A percentile compares a stretch with the other conserved stretches of the same genome.
These are phyloP conservation scores for Heliconius congener DNA, from an alignment of 1,140 invertebrate genomes.

Conservation along the genomic window DNA sequence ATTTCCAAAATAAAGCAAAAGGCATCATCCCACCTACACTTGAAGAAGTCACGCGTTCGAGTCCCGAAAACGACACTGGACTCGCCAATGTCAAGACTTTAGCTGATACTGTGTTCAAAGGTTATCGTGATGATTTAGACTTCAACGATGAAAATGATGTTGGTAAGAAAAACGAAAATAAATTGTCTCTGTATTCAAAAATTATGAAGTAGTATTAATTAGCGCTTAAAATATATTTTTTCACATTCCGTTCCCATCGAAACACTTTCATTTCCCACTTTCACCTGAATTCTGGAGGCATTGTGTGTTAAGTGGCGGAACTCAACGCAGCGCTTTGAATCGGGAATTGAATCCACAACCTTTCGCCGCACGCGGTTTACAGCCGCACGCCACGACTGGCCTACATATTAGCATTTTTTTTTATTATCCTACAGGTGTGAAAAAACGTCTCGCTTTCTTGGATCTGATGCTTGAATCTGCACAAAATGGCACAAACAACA, in stretches of 20 bases:
- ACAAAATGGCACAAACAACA: conserved; percentile 64
- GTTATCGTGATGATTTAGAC: conserved; percentile 86
- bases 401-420: not conserved
- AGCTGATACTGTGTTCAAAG: conserved; percentile 72
- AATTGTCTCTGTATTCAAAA: no score
- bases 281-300: no score
- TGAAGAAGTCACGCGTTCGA: conserved; percentile 46
- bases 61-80: conserved; percentile 46
- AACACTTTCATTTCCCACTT: no score
- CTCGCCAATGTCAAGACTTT: conserved; percentile 64
- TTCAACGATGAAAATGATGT: conserved; percentile 88
- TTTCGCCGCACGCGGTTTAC: no score
- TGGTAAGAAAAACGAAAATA: conserved; percentile 68
- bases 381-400: no score
- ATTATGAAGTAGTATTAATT: no score
- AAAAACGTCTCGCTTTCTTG: conserved; percentile 91
- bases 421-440: conserved; percentile 79
- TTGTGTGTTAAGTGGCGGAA: no score
- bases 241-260: no score
- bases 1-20: conserved; percentile 76
- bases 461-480: conserved; percentile 90
- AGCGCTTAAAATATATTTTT: no score
- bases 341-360: no score
- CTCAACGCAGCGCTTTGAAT: no score
- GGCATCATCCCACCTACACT: conserved; percentile 69